A percentile compares a stretch with the other conserved stretches of the same genome.
Conservation (phyloP, 2,888 invertebrate species). For the Limnephilus lunatus region DNA sequence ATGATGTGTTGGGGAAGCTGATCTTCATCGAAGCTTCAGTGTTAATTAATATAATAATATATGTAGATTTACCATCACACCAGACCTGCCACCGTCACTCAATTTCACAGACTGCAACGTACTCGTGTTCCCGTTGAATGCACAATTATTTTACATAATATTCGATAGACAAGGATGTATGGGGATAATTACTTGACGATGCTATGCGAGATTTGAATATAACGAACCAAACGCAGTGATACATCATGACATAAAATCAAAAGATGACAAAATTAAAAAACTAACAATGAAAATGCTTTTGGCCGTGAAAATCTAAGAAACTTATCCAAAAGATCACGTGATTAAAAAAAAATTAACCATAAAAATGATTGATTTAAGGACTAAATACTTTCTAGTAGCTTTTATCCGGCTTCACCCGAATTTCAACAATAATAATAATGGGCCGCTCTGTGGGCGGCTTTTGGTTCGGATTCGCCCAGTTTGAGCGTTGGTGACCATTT, state of each 20-base stretch:
- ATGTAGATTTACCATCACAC: not conserved
- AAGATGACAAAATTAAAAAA: too few relatives aligned
- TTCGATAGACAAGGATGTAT: not conserved
- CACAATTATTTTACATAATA: not conserved
- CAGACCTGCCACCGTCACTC: not conserved
- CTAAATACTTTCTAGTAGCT: too few relatives aligned
- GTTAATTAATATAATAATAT: too few relatives aligned
- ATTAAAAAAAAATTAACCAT: not conserved
- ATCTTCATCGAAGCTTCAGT: too few relatives aligned
- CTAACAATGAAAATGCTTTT: not conserved
- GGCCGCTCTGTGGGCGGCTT: too few relatives aligned
- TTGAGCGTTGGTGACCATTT: too few relatives aligned
- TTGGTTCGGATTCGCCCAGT: too few relatives aligned
- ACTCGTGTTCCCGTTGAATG: not conserved
- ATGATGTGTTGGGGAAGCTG: too few relatives aligned
- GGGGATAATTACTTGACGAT: not conserved
- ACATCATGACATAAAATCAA: not conserved
- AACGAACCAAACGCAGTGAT: not conserved
- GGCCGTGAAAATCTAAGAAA: too few relatives aligned
- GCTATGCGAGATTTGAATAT: not conserved
- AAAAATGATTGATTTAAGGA: not conserved
- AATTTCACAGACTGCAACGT: not conserved
- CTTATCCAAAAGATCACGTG: too few relatives aligned
- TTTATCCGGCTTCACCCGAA: not conserved
- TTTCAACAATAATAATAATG: not conserved